Conservation (phyloP, 1,140 invertebrate species). For the Leguminivora glycinivorella region DNA sequence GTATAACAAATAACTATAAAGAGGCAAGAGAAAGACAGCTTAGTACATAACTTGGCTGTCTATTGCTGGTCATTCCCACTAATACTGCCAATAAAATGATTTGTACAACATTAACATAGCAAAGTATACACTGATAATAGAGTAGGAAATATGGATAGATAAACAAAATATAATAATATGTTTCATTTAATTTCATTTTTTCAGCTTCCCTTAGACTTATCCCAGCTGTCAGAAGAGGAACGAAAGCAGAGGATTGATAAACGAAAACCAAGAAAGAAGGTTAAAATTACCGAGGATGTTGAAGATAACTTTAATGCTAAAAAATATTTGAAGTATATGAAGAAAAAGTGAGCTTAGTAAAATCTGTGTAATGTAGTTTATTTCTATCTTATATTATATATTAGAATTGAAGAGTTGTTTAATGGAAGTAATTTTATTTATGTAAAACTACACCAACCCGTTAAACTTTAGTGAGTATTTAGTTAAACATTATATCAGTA, state of each 20-base stretch:
- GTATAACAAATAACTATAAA: no score
- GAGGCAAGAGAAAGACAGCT: no score
- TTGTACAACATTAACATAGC: no score
- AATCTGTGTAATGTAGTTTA: background rate
- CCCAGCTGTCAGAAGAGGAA: slow-evolving; percentile 84
- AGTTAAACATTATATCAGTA: no score
- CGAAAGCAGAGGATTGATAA: slow-evolving; percentile 82
- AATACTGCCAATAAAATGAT: no score
- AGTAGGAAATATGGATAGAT: no score
- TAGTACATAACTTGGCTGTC: no score
- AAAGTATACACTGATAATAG: no score
- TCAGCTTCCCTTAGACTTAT: slow-evolving; percentile 89
- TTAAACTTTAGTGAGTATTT: no score
- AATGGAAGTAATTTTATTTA: background rate
- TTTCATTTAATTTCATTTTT: slow-evolving; percentile 62
- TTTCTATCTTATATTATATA: no score
- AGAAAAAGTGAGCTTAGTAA: slow-evolving; percentile 68
- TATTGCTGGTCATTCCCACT: no score
- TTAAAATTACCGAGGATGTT: slow-evolving; percentile 86
- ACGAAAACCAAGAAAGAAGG: slow-evolving; percentile 87
- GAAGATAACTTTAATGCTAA: slow-evolving; percentile 88
- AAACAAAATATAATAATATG: no score
- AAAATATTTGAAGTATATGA: slow-evolving; percentile 87
- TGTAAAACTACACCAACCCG: background rate
- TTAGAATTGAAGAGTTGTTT: background rate